A percentile compares a stretch with the other conserved stretches of the same genome.
Evolutionary conservation across 2,797 vertebrate species (phyloP).

Genomic region (Anguilla megastoma): DNA sequence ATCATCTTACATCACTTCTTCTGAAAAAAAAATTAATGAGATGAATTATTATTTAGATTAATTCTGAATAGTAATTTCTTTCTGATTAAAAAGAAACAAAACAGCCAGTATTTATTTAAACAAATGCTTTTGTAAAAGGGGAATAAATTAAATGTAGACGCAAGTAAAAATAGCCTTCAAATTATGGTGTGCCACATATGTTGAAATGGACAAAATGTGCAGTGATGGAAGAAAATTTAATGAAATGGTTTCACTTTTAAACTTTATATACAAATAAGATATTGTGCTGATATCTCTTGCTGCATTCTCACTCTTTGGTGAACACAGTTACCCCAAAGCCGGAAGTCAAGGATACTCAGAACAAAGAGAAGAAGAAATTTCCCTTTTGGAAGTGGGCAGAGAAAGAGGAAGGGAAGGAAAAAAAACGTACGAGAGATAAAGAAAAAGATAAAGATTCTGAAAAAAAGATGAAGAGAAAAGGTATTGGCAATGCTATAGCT

Average conservation of each 20-base stretch:
- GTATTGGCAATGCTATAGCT: slow-evolving; percentile 35
- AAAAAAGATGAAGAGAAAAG: slow-evolving; percentile 17
- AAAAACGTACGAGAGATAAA: slow-evolving; percentile 11
- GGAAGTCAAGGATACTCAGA: slow-evolving; percentile 11
- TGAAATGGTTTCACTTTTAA: not conserved
- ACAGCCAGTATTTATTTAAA: not conserved
- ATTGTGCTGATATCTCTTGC: not conserved
- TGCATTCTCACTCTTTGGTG: slow-evolving; percentile 3
- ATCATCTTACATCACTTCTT: not conserved
- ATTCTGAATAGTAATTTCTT: not conserved
- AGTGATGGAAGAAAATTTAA: not conserved
- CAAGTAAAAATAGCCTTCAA: not conserved
- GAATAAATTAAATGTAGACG: not conserved
- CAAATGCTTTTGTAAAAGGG: not conserved
- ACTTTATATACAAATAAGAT: not conserved
- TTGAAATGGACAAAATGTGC: slow-evolving; percentile 13
- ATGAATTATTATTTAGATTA: not conserved
- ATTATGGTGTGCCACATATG: not conserved
- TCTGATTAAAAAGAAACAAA: not conserved
- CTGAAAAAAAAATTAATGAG: not conserved
- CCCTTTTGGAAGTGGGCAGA: not conserved
- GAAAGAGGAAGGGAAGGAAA: slow-evolving; percentile 9
- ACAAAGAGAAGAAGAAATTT: slow-evolving; percentile 6
- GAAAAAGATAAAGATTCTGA: not conserved
- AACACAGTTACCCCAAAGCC: slow-evolving; percentile 27